phyloP scores from a whole-genome alignment of 2,888 invertebrate genomes.

The Hydrotaea diabolus region DNA sequence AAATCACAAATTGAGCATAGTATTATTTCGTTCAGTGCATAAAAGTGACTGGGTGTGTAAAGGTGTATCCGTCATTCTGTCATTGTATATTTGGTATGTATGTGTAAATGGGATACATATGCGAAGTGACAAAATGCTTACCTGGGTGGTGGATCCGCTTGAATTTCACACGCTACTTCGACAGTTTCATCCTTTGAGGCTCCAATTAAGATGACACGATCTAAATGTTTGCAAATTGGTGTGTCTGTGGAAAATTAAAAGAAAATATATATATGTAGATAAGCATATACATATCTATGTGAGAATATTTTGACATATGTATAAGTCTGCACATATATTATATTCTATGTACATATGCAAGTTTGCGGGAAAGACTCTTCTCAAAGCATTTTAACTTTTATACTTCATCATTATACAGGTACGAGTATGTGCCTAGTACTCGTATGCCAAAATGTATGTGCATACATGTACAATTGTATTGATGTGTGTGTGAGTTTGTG shows the following conservation, averaged over 20 bases:
- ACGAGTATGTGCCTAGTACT: background rate
- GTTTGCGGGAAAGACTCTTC: background rate
- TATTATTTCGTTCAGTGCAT: background rate
- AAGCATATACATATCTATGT: constrained; percentile 31
- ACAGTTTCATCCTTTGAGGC: constrained; percentile 93
- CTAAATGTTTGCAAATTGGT: constrained; percentile 88
- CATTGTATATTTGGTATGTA: constrained; percentile 44
- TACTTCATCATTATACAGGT: constrained; percentile 1
- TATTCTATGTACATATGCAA: background rate
- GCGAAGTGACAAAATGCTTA: constrained; percentile 70
- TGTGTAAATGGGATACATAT: constrained; percentile 8
- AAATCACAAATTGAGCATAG: background rate
- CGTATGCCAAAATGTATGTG: too few species aligned
- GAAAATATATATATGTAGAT: constrained; percentile 25
- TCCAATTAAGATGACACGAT: constrained; percentile 91
- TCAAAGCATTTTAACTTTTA: constrained; percentile 13
- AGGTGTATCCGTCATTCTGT: background rate
- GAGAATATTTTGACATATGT: constrained; percentile 3
- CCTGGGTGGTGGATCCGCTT: constrained; percentile 93
- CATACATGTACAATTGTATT: background rate
- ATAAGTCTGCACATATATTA: background rate
- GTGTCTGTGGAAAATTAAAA: constrained; percentile 84
- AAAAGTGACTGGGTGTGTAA: constrained; percentile 52
- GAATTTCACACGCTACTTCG: constrained; percentile 93
- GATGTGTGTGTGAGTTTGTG: background rate